Conservation (phyloP, 2,797 vertebrate species). For the Sebastolobus altivelis region DNA sequence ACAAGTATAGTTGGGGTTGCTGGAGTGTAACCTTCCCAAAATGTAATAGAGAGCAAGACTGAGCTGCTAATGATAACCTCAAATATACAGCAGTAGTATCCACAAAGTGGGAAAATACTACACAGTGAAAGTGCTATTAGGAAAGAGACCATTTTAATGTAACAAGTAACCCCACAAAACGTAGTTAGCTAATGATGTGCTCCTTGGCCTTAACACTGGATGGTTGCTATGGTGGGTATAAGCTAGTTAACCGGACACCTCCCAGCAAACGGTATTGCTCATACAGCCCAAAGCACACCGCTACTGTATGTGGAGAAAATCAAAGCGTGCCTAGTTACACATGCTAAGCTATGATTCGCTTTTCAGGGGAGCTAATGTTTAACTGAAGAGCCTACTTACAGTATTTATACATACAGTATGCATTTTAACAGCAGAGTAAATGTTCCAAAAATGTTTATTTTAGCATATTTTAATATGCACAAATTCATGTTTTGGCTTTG, state of each 20-base stretch:
- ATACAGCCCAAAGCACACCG: not conserved
- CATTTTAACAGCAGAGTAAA: not conserved
- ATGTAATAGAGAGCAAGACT: no score
- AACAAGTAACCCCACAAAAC: not conserved
- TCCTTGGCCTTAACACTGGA: not conserved
- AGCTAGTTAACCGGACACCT: not conserved
- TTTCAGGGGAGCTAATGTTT: not conserved
- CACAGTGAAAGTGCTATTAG: no score
- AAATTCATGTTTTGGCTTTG: slow-evolving; percentile 5
- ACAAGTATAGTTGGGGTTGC: no score
- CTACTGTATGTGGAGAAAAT: not conserved
- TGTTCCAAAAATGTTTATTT: not conserved
- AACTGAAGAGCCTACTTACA: not conserved
- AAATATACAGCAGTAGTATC: no score
- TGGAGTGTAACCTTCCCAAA: no score
- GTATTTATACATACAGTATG: not conserved
- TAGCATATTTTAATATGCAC: not conserved
- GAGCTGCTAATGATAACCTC: no score
- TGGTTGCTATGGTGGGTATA: not conserved
- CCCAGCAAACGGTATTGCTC: not conserved
- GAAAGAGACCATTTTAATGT: not conserved
- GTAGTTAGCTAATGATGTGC: not conserved
- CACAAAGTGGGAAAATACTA: no score
- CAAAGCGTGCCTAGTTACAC: not conserved
- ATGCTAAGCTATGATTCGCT: not conserved